A percentile compares a stretch with the other conserved stretches of the same genome.
Conservation (phyloP, 2,888 invertebrate species). For the Eristalinus aeneus region DNA sequence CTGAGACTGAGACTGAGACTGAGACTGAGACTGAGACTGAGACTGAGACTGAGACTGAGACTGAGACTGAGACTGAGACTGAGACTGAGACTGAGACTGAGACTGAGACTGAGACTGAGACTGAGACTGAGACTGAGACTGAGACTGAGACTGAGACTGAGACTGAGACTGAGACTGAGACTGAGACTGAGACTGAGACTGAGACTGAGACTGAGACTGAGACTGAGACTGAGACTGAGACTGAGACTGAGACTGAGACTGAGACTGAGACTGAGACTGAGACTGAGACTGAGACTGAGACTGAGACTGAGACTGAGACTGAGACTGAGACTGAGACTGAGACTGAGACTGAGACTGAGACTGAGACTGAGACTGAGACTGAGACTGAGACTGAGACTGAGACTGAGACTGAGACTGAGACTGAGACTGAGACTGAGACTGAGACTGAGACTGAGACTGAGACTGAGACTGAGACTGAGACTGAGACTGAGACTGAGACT, state of each 20-base stretch:
- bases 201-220: constrained; percentile 5
- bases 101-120: constrained; percentile 23
- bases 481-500: no score
- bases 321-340: neutral
- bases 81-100: constrained; percentile 20
- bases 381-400: constrained; percentile 3
- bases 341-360: constrained; percentile 5
- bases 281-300: neutral
- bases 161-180: no score
- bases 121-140: constrained; percentile 23
- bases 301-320: neutral
- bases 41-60: constrained; percentile 24
- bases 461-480: no score
- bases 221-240: neutral
- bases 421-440: no score
- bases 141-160: constrained; percentile 7
- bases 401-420: no score
- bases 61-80: constrained; percentile 22
- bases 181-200: neutral
- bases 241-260: neutral
- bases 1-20: constrained; percentile 22
- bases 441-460: no score
- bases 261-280: constrained; percentile 5
- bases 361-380: constrained; percentile 22
- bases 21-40: constrained; percentile 22